Base-by-base conservation (phyloP, 37 sponge, comb jelly and placozoan genomes). In the Cladorhizidae sp. region DNA sequence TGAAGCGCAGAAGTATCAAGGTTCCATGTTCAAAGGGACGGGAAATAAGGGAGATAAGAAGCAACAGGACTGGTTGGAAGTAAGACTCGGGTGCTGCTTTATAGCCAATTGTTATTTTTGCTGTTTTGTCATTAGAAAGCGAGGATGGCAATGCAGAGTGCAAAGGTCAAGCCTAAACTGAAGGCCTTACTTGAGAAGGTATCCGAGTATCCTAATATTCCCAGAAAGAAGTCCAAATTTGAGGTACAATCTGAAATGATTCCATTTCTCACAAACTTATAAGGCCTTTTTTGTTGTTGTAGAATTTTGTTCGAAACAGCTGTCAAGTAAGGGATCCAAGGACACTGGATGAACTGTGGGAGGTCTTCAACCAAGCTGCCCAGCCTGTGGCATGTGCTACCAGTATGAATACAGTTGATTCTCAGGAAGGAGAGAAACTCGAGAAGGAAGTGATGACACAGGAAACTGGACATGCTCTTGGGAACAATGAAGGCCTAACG, bases 1-100 rank as follows among this genome's bases (percentile, higher is more conserved):
- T 40, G 99, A 98, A 72, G 99, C 97, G 0, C 85, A 98, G 83
- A 96, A 94, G 70, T 98, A 98, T 70, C 99, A 98, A 67, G 99
- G 99, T 26, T 50, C 78, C 14, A 72, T 98, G 69, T 98, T 79
- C 75, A 83, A 86, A 55, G 90, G 77, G 28, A 71, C 82, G 23
- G 79, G 77, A 14, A 78, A 69, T 14, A 96, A 96, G 65, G 96
- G 96, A 18, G 94, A 89, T 17, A 78, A 79, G 78, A 96, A 96
- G 57, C 99, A 98, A 68, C 79, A 94, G 70, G 86, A 92, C 43
- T 98, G 99, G 99, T 36, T 92, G 63, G 93, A 94, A 80, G 97
- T 95, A 86, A 45, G 40, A 35, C 29, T 6, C 9, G 33, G 38
- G 18, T 32, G 8, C 12, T n/a, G 25, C 31, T 32, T 9, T 57